phyloP scores from a whole-genome alignment of 2,113 vertebrate species.

The Phasianus colchicus region DNA sequence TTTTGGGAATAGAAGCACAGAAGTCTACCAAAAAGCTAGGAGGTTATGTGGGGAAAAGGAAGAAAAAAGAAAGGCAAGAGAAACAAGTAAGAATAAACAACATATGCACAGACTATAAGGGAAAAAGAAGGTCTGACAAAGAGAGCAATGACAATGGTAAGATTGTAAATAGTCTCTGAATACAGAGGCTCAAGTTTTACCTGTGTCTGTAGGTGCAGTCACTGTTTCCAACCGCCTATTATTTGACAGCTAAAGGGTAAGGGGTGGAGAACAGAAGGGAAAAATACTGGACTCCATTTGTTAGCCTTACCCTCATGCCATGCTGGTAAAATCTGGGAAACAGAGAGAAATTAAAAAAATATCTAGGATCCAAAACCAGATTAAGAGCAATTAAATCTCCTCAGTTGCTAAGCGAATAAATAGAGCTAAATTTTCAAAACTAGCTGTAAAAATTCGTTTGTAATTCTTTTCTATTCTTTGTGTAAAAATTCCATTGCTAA shows the following conservation, averaged over 20 bases:
- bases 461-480: not conserved
- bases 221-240: not conserved
- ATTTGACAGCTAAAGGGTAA: not conserved
- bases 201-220: not conserved
- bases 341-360: not conserved
- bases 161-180: not conserved
- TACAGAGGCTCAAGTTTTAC: not conserved
- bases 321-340: not conserved
- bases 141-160: not conserved
- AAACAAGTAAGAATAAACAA: not conserved
- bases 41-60: not conserved
- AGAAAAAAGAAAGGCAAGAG: not conserved
- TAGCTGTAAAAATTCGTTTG: not conserved
- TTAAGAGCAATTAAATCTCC: not conserved
- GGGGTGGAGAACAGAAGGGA: not conserved
- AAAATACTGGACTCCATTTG: not conserved
- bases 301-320: not conserved
- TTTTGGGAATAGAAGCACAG: not conserved
- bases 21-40: not conserved
- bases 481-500: slow-evolving; percentile 33
- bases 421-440: slow-evolving; percentile 7
- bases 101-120: not conserved
- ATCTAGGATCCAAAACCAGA: not conserved
- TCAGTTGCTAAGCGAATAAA: not conserved
- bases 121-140: not conserved